A percentile compares a stretch with the other conserved stretches of the same genome.
phyloP scores from a whole-genome alignment of 2,797 vertebrate species.

The Lateolabrax maculatus region DNA sequence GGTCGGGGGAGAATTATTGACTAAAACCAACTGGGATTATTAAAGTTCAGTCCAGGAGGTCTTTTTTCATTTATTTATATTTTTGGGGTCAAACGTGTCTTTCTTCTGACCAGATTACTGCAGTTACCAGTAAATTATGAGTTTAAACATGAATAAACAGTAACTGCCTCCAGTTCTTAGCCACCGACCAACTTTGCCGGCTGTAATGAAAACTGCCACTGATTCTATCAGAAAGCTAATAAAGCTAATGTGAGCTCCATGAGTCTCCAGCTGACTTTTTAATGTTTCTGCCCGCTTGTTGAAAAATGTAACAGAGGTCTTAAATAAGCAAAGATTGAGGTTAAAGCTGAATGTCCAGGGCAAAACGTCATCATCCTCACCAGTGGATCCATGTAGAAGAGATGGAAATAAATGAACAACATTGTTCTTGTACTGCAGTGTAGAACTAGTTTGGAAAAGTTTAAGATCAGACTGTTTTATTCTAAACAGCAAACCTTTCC shows the following conservation, averaged over 20 bases:
- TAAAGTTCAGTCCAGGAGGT: neutral
- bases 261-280: neutral
- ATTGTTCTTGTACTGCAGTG: too few relatives aligned
- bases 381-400: too few relatives aligned
- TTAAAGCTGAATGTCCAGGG: neutral
- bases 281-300: neutral
- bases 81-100: neutral
- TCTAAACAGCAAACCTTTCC: too few relatives aligned
- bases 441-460: too few relatives aligned
- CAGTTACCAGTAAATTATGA: too few relatives aligned
- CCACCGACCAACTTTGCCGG: neutral
- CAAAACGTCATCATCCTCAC: too few relatives aligned
- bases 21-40: slow-evolving; percentile 5
- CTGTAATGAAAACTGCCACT: too few relatives aligned
- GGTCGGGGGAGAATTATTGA: neutral
- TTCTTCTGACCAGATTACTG: neutral
- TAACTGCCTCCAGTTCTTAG: neutral
- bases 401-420: too few relatives aligned
- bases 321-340: neutral
- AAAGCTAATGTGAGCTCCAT: neutral
- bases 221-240: too few relatives aligned
- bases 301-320: neutral
- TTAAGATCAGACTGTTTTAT: too few relatives aligned
- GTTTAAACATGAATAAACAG: neutral
- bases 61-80: neutral